phyloP scores from a whole-genome alignment of 1,140 invertebrate species.

The Drosophila santomea region DNA sequence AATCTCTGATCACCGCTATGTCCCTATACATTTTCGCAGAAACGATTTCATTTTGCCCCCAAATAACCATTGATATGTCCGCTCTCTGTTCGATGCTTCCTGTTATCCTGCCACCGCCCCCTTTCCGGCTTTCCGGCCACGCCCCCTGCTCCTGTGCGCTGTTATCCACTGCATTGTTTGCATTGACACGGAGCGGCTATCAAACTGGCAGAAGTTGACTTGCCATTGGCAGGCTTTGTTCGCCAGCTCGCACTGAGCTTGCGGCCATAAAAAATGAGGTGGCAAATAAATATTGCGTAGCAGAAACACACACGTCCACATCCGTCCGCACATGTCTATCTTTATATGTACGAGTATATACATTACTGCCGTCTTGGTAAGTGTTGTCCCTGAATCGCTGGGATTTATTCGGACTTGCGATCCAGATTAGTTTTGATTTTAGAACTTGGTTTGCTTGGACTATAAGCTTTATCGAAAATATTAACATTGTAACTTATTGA shows the following conservation, averaged over 20 bases:
- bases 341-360: conserved; percentile 12
- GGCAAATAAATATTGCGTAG: conserved; percentile 67
- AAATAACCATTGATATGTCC: conserved; percentile 76
- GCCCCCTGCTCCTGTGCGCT: not conserved
- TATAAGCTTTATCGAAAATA: too few species aligned
- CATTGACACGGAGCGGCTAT: conserved; percentile 72
- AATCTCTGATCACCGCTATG: not conserved
- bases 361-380: conserved; percentile 19
- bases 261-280: conserved; percentile 60
- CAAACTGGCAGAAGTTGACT: conserved; percentile 62
- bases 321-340: conserved; percentile 19
- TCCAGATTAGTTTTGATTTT: not conserved
- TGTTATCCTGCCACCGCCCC: conserved; percentile 19
- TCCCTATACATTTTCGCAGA: conserved; percentile 20
- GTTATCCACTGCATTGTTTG: conserved; percentile 61
- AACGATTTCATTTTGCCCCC: conserved; percentile 77
- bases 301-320: conserved; percentile 23
- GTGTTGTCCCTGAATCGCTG: not conserved
- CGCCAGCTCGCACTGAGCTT: conserved; percentile 49
- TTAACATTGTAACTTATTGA: too few species aligned
- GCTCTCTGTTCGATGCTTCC: conserved; percentile 32
- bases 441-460: not conserved
- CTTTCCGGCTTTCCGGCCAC: conserved; percentile 3
- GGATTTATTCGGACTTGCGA: not conserved
- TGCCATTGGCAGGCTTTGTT: conserved; percentile 57